A percentile compares a stretch with the other conserved stretches of the same genome.
Evolutionary conservation across 2,888 invertebrate genomes (phyloP).

Genomic region (Drosophila infuscata): DNA sequence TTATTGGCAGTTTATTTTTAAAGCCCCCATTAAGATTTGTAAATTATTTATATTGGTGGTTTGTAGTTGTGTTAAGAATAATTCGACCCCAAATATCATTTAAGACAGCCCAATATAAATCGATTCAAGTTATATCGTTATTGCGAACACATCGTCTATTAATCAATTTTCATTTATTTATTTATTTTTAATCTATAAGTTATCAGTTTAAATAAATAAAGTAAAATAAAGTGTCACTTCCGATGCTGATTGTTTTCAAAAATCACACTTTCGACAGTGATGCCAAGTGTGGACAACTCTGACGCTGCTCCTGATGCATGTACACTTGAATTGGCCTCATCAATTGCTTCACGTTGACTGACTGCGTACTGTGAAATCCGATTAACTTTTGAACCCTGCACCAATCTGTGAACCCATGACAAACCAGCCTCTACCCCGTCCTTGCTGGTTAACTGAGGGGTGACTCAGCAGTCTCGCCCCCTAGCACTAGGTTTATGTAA

Average conservation of each 20-base stretch:
- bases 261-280: background rate
- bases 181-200: background rate
- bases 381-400: constrained; percentile 66
- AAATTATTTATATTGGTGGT: background rate
- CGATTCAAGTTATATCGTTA: background rate
- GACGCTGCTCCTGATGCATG: constrained; percentile 54
- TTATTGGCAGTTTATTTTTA: background rate
- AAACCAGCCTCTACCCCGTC: too few relatives aligned
- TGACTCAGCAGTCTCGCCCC: background rate
- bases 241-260: background rate
- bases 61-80: background rate
- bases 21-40: accelerated
- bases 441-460: background rate
- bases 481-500: constrained; percentile 29
- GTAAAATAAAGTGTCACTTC: background rate
- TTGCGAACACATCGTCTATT: background rate
- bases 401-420: constrained; percentile 3
- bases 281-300: constrained; percentile 5
- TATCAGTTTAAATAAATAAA: background rate
- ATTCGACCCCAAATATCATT: background rate
- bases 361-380: constrained; percentile 72
- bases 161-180: background rate
- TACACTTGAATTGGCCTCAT: constrained; percentile 76
- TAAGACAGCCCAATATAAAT: background rate
- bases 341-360: constrained; percentile 77